A percentile compares a stretch with the other conserved stretches of the same genome.
Evolutionary conservation across 2,113 vertebrate genomes (phyloP).

Genomic region (Hypomesus transpacificus): DNA sequence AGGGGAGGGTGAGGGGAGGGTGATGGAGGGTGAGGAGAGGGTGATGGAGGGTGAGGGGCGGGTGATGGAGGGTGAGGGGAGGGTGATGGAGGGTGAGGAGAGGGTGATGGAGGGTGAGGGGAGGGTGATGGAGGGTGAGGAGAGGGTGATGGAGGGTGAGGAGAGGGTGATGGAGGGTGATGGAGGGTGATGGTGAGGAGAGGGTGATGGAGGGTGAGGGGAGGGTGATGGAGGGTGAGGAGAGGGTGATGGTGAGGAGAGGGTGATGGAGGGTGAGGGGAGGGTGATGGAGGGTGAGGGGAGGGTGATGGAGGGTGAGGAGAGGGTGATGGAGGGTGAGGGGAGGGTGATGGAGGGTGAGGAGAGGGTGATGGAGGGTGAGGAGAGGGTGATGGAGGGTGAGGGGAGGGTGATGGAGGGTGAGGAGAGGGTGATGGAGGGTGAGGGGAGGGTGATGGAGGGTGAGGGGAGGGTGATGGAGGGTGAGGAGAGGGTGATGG

Average conservation of each 20-base stretch:
- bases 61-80: background rate
- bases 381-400: background rate
- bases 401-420: background rate
- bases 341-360: background rate
- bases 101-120: background rate
- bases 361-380: slow-evolving; percentile 9
- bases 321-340: background rate
- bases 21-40: background rate
- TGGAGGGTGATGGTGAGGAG: no score
- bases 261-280: background rate
- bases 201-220: background rate
- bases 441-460: background rate
- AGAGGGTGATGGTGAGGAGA: background rate
- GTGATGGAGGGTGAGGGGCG: background rate
- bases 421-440: slow-evolving; percentile 12
- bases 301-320: slow-evolving; percentile 5
- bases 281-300: background rate
- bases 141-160: slow-evolving; percentile 5
- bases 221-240: no score
- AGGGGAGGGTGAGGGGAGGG: slow-evolving; percentile 1
- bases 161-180: background rate
- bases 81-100: background rate
- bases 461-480: background rate
- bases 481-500: slow-evolving; percentile 11
- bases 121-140: background rate